phyloP scores from a whole-genome alignment of 1,140 invertebrate genomes.

The Lordiphosa clarofinis region DNA sequence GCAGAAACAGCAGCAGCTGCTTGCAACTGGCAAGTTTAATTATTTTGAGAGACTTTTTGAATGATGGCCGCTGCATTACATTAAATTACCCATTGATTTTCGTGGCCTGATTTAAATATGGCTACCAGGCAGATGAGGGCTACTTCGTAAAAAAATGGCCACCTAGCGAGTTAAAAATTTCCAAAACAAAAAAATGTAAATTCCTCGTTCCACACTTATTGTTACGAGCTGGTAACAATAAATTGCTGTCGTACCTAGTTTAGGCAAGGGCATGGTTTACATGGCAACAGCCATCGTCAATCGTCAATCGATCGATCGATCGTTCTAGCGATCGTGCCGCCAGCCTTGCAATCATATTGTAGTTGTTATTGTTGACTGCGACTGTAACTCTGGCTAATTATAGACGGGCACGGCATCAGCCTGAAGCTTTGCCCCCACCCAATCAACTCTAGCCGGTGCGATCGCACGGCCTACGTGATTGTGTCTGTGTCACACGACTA shows the following conservation, averaged over 20 bases:
- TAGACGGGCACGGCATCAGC: conserved; percentile 35
- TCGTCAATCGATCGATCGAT: conserved; percentile 13
- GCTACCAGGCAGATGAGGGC: conserved; percentile 18
- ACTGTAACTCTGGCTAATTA: conserved; percentile 54
- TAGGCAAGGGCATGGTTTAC: conserved; percentile 61
- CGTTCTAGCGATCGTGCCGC: conserved; percentile 26
- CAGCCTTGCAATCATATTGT: conserved; percentile 33
- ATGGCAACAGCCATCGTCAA: conserved; percentile 47
- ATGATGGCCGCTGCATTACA: conserved; percentile 63
- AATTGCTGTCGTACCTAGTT: conserved; percentile 24
- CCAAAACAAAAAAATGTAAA: too few relatives aligned
- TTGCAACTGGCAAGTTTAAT: conserved; percentile 47
- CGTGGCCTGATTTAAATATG: conserved; percentile 32
- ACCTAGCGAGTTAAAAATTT: conserved; percentile 30
- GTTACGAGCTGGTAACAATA: neutral
- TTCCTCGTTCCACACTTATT: too few relatives aligned
- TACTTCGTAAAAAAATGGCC: conserved; percentile 45
- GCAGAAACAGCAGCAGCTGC: conserved; percentile 21
- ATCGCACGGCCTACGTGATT: conserved; percentile 55
- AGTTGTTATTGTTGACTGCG: conserved; percentile 33
- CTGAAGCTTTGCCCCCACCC: conserved; percentile 21
- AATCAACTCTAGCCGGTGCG: conserved; percentile 8
- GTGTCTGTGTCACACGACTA: conserved; percentile 72
- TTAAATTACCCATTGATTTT: conserved; percentile 60
- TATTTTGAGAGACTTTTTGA: conserved; percentile 52